Base-by-base conservation (phyloP, 2,888 invertebrate genomes). In the Atherix ibis region DNA sequence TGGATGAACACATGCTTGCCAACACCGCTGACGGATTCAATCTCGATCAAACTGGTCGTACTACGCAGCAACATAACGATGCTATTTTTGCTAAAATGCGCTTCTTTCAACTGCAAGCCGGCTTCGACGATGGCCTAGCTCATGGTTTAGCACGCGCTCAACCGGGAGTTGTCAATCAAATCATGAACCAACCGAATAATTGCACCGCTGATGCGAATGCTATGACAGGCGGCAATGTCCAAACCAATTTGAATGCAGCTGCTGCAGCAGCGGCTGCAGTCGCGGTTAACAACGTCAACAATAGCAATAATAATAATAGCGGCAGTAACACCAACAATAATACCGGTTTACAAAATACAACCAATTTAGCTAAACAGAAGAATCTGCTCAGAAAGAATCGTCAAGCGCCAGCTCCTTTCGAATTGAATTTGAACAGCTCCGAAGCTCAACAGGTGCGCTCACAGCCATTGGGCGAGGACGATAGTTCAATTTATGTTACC, bases 401-500 rank as follows among this genome's bases (percentile, higher is more conserved):
- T 3, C 53, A 53, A 35, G 47, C 53, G 13, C 52, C 54, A 27
- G 49, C 51, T 33, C 50, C 51, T 13, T 53, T 53, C 33, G 58
- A 56, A 37, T 40, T 53, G 16, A 56, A 52, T 43, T 38, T 50
- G 24, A 44, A 49, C 32, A 44, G 48, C 17, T 47, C 51, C 14
- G 43, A 47, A 31, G 48, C 43, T 33, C 45, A 49, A 32, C 46
- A 54, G 43, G 58, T 64, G 25, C 62, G 69, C 28, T 64, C 66
- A 13, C 67, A 66, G 43, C 62, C 62, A 3, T 47, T 61, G 36
- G 62, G 62, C 2, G 62, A 62, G 38, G 62, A 63, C 43, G 60
- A 55, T 38, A 42, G 44, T 17, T 35, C 36, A 15, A 17, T 36
- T n/a, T 37, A 32, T 26, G 34, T 40, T 27, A 34, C 40, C 19